These are phyloP conservation scores for Hydropotes inermis DNA, from an alignment of 2,113 vertebrate genomes.

Conservation along the genomic window DNA sequence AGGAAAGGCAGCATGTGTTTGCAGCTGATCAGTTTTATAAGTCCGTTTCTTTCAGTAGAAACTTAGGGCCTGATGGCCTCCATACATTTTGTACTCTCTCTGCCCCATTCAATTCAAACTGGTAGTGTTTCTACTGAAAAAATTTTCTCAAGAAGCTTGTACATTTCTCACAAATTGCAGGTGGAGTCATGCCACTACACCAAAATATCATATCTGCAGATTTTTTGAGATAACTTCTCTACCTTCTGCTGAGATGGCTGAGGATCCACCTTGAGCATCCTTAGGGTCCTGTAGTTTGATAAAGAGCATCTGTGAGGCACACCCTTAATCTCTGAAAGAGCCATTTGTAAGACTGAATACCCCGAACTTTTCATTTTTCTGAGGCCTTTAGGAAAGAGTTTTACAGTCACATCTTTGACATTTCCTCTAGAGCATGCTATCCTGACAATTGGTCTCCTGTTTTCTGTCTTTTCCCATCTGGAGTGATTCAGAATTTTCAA, in stretches of 20 bases:
- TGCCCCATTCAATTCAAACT: background rate
- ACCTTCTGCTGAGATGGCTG: background rate
- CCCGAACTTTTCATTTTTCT: background rate
- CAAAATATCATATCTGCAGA: background rate
- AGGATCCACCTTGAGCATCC: too few species aligned
- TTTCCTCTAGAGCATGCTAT: background rate
- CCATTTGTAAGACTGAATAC: background rate
- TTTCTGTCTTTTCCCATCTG: background rate
- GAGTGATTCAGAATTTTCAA: background rate
- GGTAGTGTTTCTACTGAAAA: background rate
- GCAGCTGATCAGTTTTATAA: background rate
- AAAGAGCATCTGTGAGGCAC: background rate
- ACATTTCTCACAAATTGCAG: background rate
- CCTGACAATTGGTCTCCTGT: background rate
- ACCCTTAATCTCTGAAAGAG: background rate
- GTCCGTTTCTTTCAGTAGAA: background rate
- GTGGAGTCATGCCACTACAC: accelerated
- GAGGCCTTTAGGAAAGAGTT: background rate
- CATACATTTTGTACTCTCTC: background rate
- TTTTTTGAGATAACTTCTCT: background rate
- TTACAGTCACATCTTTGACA: background rate
- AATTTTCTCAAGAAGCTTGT: background rate
- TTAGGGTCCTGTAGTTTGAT: background rate
- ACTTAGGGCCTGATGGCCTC: accelerated
- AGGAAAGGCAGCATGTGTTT: background rate